Base-by-base conservation (phyloP, 2,113 vertebrate genomes). In the Baryphthengus martii region DNA sequence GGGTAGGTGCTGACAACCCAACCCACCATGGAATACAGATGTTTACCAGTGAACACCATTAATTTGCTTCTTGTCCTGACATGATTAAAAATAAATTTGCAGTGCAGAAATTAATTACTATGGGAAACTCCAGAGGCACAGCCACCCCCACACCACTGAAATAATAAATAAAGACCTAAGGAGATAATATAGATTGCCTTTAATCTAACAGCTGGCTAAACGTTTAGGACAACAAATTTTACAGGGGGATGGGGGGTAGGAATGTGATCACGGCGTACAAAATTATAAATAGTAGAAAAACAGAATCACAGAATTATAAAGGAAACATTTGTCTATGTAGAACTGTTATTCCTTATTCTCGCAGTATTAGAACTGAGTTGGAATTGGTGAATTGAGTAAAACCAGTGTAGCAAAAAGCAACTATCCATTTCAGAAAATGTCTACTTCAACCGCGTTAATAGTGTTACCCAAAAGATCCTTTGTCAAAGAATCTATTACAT, bases 31-130 rank as follows among this genome's bases (percentile, higher is more conserved):
- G 40, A 71, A 93, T 85, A 17, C 73, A 77, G 50, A 50, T 75
- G 45, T 59, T 93, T 83, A 28, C 68, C 37, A 62, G 29, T 9
- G 2, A 49, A 83, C 12, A 50, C 19, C n/a, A 74, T 50, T 90
- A 61, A 56, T 52, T 74, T 93, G n/a, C 44, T 85, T 55, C 67
- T 52, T 49, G 52, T 79, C 62, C 87, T 85, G 58, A 35, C 20
- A 3, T 7, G 58, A 87, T 68, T 76, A 62, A 92, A 74, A 62
- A 72, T 23, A 61, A 76, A 80, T 70, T 31, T 82, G 56, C 62
- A 82, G 31, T 10, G 44, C 35, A 79, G 62, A 37, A 91, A 89
- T 93, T 65, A 87, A 91, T 78, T 65, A 45, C 9, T 47, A 50
- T 5, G 17, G 7, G 44, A 94, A 92, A 49, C 52, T 45, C 71